phyloP scores from a whole-genome alignment of 2,113 vertebrate genomes.

The Ciconia maguari region DNA sequence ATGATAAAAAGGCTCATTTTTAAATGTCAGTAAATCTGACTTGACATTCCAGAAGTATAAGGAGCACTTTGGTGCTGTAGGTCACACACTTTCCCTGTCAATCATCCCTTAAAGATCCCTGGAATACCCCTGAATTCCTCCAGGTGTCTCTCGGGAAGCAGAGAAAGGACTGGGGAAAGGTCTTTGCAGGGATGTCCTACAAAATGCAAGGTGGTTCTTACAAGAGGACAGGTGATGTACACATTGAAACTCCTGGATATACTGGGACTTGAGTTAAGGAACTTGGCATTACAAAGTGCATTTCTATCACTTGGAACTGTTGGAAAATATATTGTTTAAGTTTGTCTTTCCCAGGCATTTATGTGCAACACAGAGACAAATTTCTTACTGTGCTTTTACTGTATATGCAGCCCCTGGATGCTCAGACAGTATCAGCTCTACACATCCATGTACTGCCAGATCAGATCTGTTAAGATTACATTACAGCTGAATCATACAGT shows the following conservation, averaged over 20 bases:
- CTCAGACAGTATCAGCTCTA: background rate
- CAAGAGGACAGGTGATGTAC: background rate
- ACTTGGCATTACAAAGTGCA: background rate
- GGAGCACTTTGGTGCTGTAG: background rate
- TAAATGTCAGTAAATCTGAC: background rate
- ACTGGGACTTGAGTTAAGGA: background rate
- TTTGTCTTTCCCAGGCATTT: background rate
- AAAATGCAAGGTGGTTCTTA: background rate
- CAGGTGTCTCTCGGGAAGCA: background rate
- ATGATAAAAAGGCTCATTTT: background rate
- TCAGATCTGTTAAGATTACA: background rate
- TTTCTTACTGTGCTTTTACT: background rate
- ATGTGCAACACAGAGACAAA: background rate
- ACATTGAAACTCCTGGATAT: background rate
- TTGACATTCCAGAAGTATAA: background rate
- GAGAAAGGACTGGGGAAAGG: background rate
- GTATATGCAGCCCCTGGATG: background rate
- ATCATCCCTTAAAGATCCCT: background rate
- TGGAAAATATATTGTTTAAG: background rate
- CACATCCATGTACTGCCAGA: background rate
- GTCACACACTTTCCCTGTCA: fast-evolving
- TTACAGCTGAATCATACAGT: background rate
- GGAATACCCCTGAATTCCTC: background rate
- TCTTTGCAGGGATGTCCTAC: background rate
- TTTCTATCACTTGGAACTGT: background rate